Evolutionary conservation across 1,140 invertebrate genomes (phyloP), one percentile per base, ranked within the genome.

Genomic region (Drosophila kikkawai): DNA sequence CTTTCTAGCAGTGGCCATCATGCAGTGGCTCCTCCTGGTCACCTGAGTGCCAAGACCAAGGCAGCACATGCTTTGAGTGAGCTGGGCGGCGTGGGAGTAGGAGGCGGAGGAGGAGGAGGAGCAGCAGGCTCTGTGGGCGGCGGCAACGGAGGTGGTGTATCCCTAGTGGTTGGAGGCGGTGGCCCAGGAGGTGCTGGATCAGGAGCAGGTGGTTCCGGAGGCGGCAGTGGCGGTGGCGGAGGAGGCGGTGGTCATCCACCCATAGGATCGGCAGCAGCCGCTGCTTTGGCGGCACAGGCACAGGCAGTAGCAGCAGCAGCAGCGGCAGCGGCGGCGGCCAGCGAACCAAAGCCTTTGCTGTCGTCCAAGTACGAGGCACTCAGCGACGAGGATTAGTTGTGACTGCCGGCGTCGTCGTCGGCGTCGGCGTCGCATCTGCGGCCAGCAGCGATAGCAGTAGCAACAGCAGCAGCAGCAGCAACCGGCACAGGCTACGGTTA

Each of bases 311-410:
- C 75, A 8, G 69, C 63, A 15, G 84, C 63, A 0, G 73, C 77
- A 3, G 45, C 94, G 1, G 91, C 94, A 7, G 92, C 45, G 79
- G 93, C 50, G 15, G 69, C 84, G 17, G 50, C 94, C 19, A 93
- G 93, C 42, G 96, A 97, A 93, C 96, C 96, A 22, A 96, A 96
- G 82, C 96, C 97, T 36, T 93, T 97, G 53, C 94, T 98, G 82
- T 96, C 96, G 19, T 95, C 96, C 64, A 96, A 97, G 92, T 98
- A 97, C 93, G 97, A 97, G 93, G 96, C 97, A 22, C 94, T 98
- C 3, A 97, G 96, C 61, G 97, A 97, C 93, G 97, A 98, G 93
- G 97, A 97, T 94, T 97, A 94, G 93, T 93, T 92, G 91, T 92
- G 91, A 92, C 91, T 92, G 80, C 91, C 91, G 84, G 91, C 91